Conservation (phyloP, 2,113 vertebrate genomes). For the Mugil cephalus region DNA sequence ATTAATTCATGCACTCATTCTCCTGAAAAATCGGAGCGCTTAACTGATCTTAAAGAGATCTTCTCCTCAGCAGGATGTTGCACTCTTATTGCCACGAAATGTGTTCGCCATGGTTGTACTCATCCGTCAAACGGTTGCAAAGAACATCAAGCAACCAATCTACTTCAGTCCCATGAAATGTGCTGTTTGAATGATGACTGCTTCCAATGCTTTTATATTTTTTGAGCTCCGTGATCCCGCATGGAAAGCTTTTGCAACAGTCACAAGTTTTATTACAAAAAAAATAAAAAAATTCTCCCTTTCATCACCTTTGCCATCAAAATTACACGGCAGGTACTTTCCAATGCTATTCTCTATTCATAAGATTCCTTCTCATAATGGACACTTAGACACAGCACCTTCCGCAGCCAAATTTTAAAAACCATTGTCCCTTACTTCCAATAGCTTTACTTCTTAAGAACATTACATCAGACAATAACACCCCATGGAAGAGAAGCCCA, state of each 20-base stretch:
- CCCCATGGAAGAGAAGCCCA: constrained; percentile 33
- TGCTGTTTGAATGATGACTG: too few species aligned
- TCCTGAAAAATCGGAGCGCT: constrained; percentile 6
- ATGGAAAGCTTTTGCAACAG: neutral
- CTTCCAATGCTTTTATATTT: too few species aligned
- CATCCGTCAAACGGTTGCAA: too few species aligned
- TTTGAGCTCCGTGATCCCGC: too few species aligned
- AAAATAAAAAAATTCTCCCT: neutral
- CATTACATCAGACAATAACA: constrained; percentile 45
- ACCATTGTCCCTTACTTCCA: constrained; percentile 26
- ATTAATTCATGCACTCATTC: neutral
- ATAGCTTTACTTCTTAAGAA: constrained; percentile 52
- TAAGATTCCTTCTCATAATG: constrained; percentile 36
- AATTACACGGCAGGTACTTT: neutral
- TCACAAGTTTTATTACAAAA: neutral
- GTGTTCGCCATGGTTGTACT: too few species aligned
- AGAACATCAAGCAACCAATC: too few species aligned
- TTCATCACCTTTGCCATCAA: neutral
- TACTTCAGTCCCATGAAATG: too few species aligned
- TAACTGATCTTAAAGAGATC: constrained; percentile 7
- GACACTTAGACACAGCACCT: constrained; percentile 35
- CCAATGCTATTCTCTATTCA: constrained; percentile 23
- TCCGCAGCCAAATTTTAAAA: constrained; percentile 28
- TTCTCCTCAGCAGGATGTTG: neutral
- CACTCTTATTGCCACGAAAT: too few species aligned